Conservation (phyloP, 2,888 invertebrate genomes). For the Lasius platythorax region DNA sequence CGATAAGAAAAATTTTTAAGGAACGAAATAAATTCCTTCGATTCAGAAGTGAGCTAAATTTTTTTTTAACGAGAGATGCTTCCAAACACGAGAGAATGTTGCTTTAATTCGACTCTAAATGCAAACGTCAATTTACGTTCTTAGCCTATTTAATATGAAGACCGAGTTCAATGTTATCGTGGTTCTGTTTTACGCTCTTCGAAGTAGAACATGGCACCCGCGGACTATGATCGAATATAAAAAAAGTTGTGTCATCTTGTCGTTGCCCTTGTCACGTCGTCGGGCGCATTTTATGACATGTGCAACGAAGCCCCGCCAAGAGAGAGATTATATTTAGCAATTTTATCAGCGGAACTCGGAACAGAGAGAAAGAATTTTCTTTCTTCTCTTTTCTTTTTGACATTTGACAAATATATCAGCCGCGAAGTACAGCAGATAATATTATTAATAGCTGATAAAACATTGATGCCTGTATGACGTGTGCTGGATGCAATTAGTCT, state of each 20-base stretch:
- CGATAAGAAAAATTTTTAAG: too few relatives aligned
- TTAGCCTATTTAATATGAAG: constrained; percentile 44
- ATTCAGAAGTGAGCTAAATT: background rate
- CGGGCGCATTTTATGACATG: background rate
- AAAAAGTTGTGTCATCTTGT: constrained; percentile 12
- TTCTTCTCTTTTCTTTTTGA: background rate
- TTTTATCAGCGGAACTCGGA: background rate
- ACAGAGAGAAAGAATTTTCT: background rate
- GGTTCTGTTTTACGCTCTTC: background rate
- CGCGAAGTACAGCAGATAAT: background rate
- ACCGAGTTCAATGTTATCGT: background rate
- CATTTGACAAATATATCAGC: constrained; percentile 10
- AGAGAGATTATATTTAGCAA: constrained; percentile 24
- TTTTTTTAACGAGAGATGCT: background rate
- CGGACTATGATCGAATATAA: constrained; percentile 27
- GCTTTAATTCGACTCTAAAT: background rate
- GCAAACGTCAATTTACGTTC: background rate
- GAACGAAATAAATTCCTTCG: background rate
- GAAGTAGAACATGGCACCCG: background rate
- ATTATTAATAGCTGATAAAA: background rate
- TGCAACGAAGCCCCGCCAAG: background rate
- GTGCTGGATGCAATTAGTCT: constrained; percentile 11
- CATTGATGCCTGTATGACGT: background rate
- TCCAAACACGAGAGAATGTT: background rate
- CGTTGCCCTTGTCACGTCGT: background rate